Evolutionary conservation across 1,140 invertebrate species (phyloP).

Genomic region (Drosophila kohkoa): DNA sequence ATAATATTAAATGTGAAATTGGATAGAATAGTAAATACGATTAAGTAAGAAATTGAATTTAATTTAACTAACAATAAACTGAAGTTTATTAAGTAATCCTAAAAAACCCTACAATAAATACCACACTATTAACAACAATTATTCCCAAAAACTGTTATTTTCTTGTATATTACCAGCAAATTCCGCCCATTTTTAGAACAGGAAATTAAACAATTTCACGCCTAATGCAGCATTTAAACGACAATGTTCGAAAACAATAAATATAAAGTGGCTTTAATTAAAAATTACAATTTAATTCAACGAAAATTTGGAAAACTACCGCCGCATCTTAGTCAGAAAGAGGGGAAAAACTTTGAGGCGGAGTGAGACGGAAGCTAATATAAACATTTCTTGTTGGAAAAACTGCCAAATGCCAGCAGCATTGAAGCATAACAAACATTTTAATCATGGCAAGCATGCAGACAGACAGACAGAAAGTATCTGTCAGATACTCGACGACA

Average conservation of each 20-base stretch:
- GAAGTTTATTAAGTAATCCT: no score
- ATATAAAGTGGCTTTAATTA: conserved; percentile 76
- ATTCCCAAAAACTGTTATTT: not conserved
- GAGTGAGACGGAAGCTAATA: conserved; percentile 37
- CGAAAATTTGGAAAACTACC: conserved; percentile 37
- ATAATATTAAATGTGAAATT: no score
- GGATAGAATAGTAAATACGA: no score
- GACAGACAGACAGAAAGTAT: conserved; percentile 57
- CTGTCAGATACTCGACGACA: conserved; percentile 62
- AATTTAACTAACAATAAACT: no score
- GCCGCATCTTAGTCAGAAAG: not conserved
- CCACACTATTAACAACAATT: no score
- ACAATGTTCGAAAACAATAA: conserved; percentile 45
- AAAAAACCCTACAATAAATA: no score
- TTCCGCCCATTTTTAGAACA: conserved; percentile 36
- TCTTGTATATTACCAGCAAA: not conserved
- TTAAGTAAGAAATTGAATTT: no score
- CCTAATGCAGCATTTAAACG: conserved; percentile 57
- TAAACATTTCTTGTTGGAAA: conserved; percentile 45
- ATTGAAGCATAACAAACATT: conserved; percentile 77
- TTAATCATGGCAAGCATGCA: conserved; percentile 57
- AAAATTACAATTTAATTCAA: conserved; percentile 77
- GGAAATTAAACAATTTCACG: conserved; percentile 79
- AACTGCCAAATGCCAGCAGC: conserved; percentile 43
- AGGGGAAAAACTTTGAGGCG: no score